Percentiles rank a stretch among this genome's conserved stretches.
Conservation (phyloP, 2,113 vertebrate species). For the Lepus europaeus region DNA sequence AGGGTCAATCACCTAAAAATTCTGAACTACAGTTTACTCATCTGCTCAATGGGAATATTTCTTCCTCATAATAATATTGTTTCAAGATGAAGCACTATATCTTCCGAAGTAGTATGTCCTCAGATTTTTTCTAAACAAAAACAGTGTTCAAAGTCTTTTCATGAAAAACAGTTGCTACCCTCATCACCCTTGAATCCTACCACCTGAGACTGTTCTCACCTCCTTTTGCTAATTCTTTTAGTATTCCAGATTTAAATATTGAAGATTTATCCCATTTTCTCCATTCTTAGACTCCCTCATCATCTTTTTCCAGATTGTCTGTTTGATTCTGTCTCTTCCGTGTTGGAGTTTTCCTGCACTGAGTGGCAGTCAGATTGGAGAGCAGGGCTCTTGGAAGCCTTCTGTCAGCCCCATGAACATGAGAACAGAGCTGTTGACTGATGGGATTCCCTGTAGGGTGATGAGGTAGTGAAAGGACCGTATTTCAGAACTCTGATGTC, state of each 20-base stretch:
- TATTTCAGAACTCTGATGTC: not conserved
- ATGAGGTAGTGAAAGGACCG: not conserved
- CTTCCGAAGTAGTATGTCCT: not conserved
- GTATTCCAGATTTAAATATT: not conserved
- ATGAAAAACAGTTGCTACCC: not conserved
- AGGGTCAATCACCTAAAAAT: not conserved
- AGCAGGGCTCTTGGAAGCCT: not conserved
- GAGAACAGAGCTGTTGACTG: not conserved
- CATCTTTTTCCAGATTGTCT: not conserved
- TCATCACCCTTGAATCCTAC: not conserved
- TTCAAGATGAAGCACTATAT: conserved; percentile 26
- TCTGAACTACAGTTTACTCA: not conserved
- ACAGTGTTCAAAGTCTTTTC: not conserved
- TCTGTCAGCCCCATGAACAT: rapidly evolving
- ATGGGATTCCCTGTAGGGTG: not conserved
- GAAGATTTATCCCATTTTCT: not conserved
- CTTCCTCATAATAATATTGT: not conserved
- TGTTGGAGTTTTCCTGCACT: not conserved
- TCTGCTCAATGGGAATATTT: not conserved
- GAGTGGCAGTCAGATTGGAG: too few species aligned
- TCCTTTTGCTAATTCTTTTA: not conserved
- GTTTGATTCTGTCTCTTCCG: not conserved
- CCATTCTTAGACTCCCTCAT: not conserved
- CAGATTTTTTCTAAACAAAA: not conserved
- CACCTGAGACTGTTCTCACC: not conserved